phyloP scores from a whole-genome alignment of 2,113 vertebrate genomes.

The Scartelaos histophorus region DNA sequence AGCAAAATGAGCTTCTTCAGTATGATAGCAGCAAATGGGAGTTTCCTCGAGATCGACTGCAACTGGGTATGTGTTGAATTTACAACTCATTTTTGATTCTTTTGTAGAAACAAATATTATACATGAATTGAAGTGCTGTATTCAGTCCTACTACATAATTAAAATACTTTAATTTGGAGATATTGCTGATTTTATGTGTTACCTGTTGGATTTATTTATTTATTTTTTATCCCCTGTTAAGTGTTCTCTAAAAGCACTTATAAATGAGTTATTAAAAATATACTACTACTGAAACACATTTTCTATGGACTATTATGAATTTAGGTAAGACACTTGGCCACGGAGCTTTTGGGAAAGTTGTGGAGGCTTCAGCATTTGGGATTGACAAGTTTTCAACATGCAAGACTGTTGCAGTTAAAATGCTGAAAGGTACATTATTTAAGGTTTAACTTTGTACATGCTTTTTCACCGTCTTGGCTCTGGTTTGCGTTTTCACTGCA shows the following conservation, averaged over 20 bases:
- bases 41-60: slow-evolving; percentile 89
- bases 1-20: slow-evolving; percentile 90
- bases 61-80: slow-evolving; percentile 49
- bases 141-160: no score
- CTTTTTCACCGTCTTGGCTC: background rate
- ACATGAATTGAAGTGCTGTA: no score
- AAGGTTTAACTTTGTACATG: background rate
- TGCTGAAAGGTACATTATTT: slow-evolving; percentile 87
- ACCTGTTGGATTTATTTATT: background rate
- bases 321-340: slow-evolving; percentile 94
- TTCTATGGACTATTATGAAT: slow-evolving; percentile 6
- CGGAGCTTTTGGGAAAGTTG: slow-evolving; percentile 94
- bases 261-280: background rate
- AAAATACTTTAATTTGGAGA: no score
- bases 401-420: slow-evolving; percentile 97
- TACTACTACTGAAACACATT: background rate
- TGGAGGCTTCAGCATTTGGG: slow-evolving; percentile 93
- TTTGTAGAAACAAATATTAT: background rate
- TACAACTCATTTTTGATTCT: background rate
- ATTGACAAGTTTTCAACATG: slow-evolving; percentile 95
- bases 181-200: background rate
- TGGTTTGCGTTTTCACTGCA: background rate
- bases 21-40: slow-evolving; percentile 95
- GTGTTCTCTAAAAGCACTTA: background rate
- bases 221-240: background rate